These are phyloP conservation scores for Scartelaos histophorus DNA, from an alignment of 2,113 vertebrate genomes.

Conservation along the genomic window DNA sequence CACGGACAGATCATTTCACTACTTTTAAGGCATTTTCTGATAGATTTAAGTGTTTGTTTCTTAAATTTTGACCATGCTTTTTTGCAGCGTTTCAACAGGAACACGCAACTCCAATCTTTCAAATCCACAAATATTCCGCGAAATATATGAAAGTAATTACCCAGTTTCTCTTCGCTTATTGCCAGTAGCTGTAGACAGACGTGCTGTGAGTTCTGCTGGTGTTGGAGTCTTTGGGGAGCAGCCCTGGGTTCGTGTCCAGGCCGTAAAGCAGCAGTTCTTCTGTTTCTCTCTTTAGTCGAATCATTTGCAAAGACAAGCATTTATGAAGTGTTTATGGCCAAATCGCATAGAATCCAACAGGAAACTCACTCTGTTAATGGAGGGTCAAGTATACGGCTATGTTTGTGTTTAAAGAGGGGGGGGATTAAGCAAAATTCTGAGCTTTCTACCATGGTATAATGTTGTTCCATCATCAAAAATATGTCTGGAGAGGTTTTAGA, in stretches of 20 bases:
- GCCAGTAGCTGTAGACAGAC: conserved; percentile 23
- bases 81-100: too few species aligned
- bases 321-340: conserved; percentile 63
- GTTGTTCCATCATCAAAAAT: too few species aligned
- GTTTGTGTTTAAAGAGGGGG: background rate
- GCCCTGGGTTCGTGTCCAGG: conserved; percentile 16
- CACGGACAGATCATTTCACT: too few species aligned
- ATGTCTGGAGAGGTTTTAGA: too few species aligned
- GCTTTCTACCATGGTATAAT: too few species aligned
- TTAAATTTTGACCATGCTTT: too few species aligned
- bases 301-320: conserved; percentile 60
- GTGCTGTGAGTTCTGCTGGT: conserved; percentile 17
- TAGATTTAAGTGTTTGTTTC: too few species aligned
- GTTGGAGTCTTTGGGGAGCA: conserved; percentile 3
- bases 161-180: background rate
- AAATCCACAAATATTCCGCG: background rate
- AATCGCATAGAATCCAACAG: conserved; percentile 11
- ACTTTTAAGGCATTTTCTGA: too few species aligned
- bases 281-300: conserved; percentile 58
- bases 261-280: conserved; percentile 43
- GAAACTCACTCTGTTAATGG: conserved; percentile 14
- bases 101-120: background rate
- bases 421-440: too few species aligned
- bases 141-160: background rate
- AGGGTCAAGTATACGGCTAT: background rate